A percentile compares a stretch with the other conserved stretches of the same genome.
Evolutionary conservation across 2,888 invertebrate genomes (phyloP).

Genomic region (Lasioglossum oenotherae): DNA sequence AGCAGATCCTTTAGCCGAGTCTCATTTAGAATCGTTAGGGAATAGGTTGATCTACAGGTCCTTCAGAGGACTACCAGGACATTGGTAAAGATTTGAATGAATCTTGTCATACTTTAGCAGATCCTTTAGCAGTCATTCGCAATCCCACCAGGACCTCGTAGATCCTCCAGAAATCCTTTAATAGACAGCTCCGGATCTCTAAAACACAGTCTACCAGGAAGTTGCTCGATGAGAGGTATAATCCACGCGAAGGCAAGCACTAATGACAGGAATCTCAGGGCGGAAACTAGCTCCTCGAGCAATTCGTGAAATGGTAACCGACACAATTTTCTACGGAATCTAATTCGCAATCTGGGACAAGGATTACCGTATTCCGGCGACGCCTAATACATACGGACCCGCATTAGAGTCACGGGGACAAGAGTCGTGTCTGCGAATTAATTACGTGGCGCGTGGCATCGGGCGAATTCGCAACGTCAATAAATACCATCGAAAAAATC

Average conservation of each 20-base stretch:
- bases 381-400: constrained; percentile 3
- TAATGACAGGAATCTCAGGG: background rate
- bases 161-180: background rate
- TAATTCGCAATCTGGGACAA: constrained; percentile 38
- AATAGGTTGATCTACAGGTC: too few species aligned
- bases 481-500: background rate
- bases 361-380: constrained; percentile 24
- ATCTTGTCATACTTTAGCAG: background rate
- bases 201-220: background rate
- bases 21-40: too few species aligned
- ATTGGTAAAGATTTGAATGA: background rate
- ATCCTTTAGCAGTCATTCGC: background rate
- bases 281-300: constrained; percentile 4
- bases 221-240: background rate
- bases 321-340: constrained; percentile 29
- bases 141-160: background rate
- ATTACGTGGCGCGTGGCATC: constrained; percentile 40
- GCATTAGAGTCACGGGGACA: constrained; percentile 38
- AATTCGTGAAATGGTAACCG: constrained; percentile 37
- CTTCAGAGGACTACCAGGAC: too few species aligned
- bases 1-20: background rate
- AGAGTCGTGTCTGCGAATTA: constrained; percentile 50
- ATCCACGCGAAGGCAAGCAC: background rate
- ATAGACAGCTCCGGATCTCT: background rate
- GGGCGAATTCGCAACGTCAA: constrained; percentile 19